Conservation (phyloP, 1,140 invertebrate species). For the Heliconius hermathena region DNA sequence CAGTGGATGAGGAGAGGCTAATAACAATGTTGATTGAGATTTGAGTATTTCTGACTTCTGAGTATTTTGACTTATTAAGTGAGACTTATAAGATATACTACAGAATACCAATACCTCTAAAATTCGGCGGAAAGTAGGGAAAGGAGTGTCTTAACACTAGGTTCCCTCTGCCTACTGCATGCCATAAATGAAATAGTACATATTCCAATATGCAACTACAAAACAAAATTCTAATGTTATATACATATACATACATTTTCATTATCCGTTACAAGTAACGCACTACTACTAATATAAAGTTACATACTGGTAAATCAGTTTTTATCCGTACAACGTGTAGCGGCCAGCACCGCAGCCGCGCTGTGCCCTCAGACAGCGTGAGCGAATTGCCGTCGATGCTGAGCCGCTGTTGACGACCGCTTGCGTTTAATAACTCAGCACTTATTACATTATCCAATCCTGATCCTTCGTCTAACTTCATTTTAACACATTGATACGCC, state of each 20-base stretch:
- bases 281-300: background rate
- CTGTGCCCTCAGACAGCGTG: slow-evolving; percentile 97
- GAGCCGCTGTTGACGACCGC: slow-evolving; percentile 69
- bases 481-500: slow-evolving; percentile 17
- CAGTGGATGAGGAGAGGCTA: too few relatives aligned
- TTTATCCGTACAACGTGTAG: slow-evolving; percentile 39
- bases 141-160: too few relatives aligned
- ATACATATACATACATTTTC: too few relatives aligned
- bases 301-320: slow-evolving; percentile 39
- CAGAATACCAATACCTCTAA: too few relatives aligned
- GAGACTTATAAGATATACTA: too few relatives aligned
- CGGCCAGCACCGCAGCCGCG: slow-evolving; percentile 85
- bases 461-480: slow-evolving; percentile 45
- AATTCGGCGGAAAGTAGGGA: too few relatives aligned
- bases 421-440: slow-evolving; percentile 90
- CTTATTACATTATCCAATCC: slow-evolving; percentile 83
- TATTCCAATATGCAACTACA: too few relatives aligned
- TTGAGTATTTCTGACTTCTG: too few relatives aligned
- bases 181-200: too few relatives aligned
- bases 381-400: slow-evolving; percentile 95
- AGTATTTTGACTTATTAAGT: too few relatives aligned
- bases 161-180: too few relatives aligned
- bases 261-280: background rate
- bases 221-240: background rate
- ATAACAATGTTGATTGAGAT: too few relatives aligned